phyloP scores from a whole-genome alignment of 2,888 invertebrate species.

The Lasioglossum marginatum region DNA sequence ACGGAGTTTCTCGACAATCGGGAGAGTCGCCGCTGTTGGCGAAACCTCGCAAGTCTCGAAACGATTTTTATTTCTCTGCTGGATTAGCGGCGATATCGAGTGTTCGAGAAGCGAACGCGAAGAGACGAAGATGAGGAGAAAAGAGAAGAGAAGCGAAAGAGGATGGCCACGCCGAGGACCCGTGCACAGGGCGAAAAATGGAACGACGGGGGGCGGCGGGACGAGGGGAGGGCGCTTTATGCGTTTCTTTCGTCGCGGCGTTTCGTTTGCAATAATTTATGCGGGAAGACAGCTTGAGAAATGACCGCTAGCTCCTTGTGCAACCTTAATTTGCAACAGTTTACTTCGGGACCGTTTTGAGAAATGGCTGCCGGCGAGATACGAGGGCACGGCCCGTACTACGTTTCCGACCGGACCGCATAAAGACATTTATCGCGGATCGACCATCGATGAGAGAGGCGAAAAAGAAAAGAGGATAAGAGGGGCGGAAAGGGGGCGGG shows the following conservation, averaged over 20 bases:
- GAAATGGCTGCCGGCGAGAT: conserved; percentile 78
- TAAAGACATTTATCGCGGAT: conserved; percentile 76
- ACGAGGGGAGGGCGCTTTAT: conserved; percentile 73
- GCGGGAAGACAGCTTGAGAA: conserved; percentile 82
- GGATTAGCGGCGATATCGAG: conserved; percentile 72
- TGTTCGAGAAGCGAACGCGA: conserved; percentile 5
- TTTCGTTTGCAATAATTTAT: conserved; percentile 83
- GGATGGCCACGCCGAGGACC: neutral
- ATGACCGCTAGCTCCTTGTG: conserved; percentile 82
- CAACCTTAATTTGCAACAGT: conserved; percentile 83
- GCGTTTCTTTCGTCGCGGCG: conserved; percentile 81
- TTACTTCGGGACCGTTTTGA: conserved; percentile 80
- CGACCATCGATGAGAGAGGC: conserved; percentile 63
- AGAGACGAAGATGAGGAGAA: neutral
- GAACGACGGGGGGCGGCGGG: conserved; percentile 41
- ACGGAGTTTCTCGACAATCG: conserved; percentile 46
- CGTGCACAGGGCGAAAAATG: conserved; percentile 29
- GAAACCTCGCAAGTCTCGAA: conserved; percentile 24
- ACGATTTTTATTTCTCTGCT: conserved; percentile 25
- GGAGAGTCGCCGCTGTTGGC: conserved; percentile 33
- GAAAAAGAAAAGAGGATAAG: conserved; percentile 19
- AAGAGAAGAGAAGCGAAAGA: neutral
- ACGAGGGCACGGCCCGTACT: conserved; percentile 68
- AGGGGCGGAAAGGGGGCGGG: neutral
- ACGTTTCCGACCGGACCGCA: conserved; percentile 68